These are phyloP conservation scores for Gobio gobio DNA, from an alignment of 2,113 vertebrate species.

Conservation along the genomic window DNA sequence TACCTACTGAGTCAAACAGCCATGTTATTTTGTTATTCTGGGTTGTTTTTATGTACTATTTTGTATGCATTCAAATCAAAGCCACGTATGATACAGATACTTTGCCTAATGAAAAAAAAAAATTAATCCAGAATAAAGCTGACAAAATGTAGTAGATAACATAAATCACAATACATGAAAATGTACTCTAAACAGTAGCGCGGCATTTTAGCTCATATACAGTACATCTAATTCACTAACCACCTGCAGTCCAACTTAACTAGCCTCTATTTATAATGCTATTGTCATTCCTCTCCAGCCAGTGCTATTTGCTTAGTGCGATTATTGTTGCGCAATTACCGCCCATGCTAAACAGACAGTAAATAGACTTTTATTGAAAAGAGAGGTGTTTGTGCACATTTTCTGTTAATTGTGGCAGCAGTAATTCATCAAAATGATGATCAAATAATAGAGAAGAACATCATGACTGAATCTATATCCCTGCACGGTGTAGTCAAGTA, in stretches of 20 bases:
- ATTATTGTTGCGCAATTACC: not conserved
- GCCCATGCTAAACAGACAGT: not conserved
- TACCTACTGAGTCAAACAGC: not conserved
- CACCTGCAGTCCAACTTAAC: slow-evolving; percentile 2
- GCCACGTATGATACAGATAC: not conserved
- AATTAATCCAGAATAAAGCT: not conserved
- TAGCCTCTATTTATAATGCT: not conserved
- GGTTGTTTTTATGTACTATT: not conserved
- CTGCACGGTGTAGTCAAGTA: not conserved
- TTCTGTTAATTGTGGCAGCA: not conserved
- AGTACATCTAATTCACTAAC: not conserved
- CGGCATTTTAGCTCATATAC: not conserved
- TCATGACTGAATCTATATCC: not conserved
- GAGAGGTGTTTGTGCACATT: not conserved
- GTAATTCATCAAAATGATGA: slow-evolving; percentile 27
- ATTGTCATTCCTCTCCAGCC: slow-evolving; percentile 13
- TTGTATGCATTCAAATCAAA: not conserved
- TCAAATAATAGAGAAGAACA: slow-evolving; percentile 2
- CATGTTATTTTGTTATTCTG: not conserved
- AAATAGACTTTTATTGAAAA: slow-evolving; percentile 6
- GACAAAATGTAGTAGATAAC: not conserved
- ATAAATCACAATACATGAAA: not conserved
- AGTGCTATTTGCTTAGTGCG: not conserved
- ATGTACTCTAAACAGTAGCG: not conserved
- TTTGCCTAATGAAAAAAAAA: not conserved